Base-by-base conservation (phyloP, 2,113 vertebrate genomes). In the Lepisosteus osseus region DNA sequence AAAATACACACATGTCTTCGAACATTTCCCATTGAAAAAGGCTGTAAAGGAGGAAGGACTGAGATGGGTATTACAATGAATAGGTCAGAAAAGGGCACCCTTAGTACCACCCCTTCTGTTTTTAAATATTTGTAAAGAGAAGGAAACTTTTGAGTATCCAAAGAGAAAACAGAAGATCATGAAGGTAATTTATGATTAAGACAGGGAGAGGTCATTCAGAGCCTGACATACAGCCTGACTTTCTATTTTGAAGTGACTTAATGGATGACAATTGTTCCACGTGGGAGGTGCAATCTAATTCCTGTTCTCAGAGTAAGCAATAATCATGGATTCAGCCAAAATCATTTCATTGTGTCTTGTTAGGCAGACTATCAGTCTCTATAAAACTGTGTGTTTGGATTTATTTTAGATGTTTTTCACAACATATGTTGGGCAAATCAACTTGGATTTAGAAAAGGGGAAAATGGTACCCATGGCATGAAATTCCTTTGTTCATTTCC, bases 371-470 rank as follows among this genome's bases (percentile, higher is more conserved):
- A 88, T 88, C 86, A 83, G 79, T 88, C 85, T 87, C 85, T 78
- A 85, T 83, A 83, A 88, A 82, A 80, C 82, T 78, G 77, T 78
- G 78, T 77, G 79, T 81, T 79, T 73, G 72, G 77, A 8, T 78
- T 84, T 86, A 80, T 75, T 80, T 82, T 84, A 84, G 83, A 80
- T 84, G 85, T 86, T 84, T 82, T 83, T 80, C 80, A 85, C 81
- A 71, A 69, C 78, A 71, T 7, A 78, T 83, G 79, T 83, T 84
- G 81, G 86, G 84, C 80, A 87, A 82, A 81, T 79, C 83, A 84
- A 80, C 86, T 84, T 80, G 82, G 77, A 77, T 77, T 84, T 51
- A 51, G 9, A 9, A 51, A 51, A 51, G 2, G 1, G 9, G 1
- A 51, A 51, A 5, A 1, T 6, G 5, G 47, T 51, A 51, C 9